Base-by-base conservation (phyloP, 1,140 invertebrate genomes). In the Heliconius nattereri region DNA sequence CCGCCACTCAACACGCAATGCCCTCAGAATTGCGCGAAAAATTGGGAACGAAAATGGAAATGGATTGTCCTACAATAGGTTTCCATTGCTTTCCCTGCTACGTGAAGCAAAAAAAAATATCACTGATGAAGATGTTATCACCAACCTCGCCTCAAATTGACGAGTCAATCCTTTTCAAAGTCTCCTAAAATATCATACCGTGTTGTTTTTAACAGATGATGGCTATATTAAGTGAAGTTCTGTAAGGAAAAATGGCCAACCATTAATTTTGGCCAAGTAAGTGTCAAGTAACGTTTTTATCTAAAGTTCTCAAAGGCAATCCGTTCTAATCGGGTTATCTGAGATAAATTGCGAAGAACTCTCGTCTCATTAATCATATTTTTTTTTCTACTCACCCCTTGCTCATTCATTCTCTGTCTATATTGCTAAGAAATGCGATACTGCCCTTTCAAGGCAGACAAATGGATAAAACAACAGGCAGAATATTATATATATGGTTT, bases 311-410 rank as follows among this genome's bases (percentile, higher is more conserved):
- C 76, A 83, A 81, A 80, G 75, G 80, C 78, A 77, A 81, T 83
- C 75, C 82, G 76, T 84, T 84, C 80, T 86, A 84, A 85, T 84
- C 82, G 79, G 78, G 78, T 84, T 85, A 86, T 85, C 79, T 79
- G 78, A 84, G 78, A 85, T 85, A 84, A 86, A 85, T 83, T 76
- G 79, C 49, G 79, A 85, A 85, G 84, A 85, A 82, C 83, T 87
- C 78, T 81, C 78, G 32, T 45, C 76, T 85, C 85, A 84, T 87
- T 85, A 87, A 87, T 87, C 84, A 84, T 76, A 26, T 29, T 26
- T 66, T 29, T 66, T 66, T 66, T 60, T 23, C 54, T 23, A 16
- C 2, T n/a, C 8, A 8, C 26, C 54, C 54, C 3, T 23, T 57
- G 7, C 9, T 57, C 60, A 29, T 66, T 26, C 26, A 29, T 26